A percentile compares a stretch with the other conserved stretches of the same genome.
Evolutionary conservation across 2,113 vertebrate species (phyloP).

Genomic region (Antigone vipio): DNA sequence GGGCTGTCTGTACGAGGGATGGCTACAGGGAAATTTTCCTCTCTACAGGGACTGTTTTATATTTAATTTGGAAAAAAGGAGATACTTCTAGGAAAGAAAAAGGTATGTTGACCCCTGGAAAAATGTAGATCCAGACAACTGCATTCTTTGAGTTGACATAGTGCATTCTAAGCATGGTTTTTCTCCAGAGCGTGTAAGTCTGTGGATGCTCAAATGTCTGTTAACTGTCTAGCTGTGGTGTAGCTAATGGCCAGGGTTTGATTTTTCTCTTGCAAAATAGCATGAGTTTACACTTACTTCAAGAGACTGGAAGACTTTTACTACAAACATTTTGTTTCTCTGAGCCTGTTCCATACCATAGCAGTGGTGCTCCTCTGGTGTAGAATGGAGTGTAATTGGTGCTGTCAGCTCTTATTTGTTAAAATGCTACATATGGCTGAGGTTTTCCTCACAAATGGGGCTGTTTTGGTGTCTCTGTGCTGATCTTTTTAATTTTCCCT

Average conservation of each 20-base stretch:
- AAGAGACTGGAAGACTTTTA: not conserved
- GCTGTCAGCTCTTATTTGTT: not conserved
- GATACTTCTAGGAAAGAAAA: not conserved
- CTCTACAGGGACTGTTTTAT: not conserved
- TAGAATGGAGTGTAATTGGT: not conserved
- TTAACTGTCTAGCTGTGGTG: not conserved
- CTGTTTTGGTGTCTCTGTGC: not conserved
- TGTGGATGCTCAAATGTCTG: not conserved
- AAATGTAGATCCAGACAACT: not conserved
- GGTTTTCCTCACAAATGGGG: not conserved
- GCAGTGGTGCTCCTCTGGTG: not conserved
- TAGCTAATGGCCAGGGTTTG: not conserved
- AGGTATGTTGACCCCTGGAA: not conserved
- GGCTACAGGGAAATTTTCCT: not conserved
- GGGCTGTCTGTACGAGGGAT: not conserved
- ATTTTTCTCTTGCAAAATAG: not conserved
- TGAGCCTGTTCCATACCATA: too few relatives aligned
- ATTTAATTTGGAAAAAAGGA: not conserved
- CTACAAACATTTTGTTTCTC: not conserved
- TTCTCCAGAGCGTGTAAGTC: not conserved
- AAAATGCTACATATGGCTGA: not conserved
- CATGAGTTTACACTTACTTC: not conserved
- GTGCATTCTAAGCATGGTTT: not conserved
- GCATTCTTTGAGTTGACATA: not conserved
- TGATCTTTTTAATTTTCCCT: not conserved